These are phyloP conservation scores for Labeo calbasu DNA, from an alignment of 2,797 vertebrate genomes.

Conservation along the genomic window DNA sequence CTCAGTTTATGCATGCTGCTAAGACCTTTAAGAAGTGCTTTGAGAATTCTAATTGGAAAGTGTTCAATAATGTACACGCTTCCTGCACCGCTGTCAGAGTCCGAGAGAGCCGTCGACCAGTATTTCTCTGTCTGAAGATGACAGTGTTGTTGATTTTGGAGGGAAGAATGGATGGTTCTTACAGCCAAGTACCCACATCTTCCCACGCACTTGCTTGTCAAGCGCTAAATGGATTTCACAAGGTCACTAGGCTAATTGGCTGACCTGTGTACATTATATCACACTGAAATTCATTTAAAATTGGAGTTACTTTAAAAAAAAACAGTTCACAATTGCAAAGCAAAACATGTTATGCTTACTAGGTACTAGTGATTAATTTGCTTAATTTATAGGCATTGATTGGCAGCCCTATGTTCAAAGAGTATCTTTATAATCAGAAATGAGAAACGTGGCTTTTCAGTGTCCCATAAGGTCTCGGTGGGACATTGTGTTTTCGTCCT, in stretches of 20 bases:
- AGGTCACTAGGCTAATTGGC: slow-evolving; percentile 14
- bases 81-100: slow-evolving; percentile 34
- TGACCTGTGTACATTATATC: neutral
- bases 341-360: neutral
- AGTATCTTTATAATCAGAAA: neutral
- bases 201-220: neutral
- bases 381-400: neutral
- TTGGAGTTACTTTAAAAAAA: neutral
- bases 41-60: slow-evolving; percentile 71
- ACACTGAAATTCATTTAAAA: neutral
- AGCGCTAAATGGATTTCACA: slow-evolving; percentile 24
- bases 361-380: neutral
- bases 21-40: slow-evolving; percentile 49
- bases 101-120: neutral
- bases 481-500: slow-evolving; percentile 6
- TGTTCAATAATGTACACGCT: slow-evolving; percentile 71
- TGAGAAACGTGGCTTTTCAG: neutral
- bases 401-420: neutral
- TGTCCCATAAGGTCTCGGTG: slow-evolving; percentile 47
- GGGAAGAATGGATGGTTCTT: neutral
- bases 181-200: slow-evolving; percentile 1
- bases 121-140: slow-evolving; percentile 36
- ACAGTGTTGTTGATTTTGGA: slow-evolving; percentile 22
- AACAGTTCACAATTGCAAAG: neutral
- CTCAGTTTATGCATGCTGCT: slow-evolving; percentile 51